A percentile compares a stretch with the other conserved stretches of the same genome.
Evolutionary conservation across 2,888 invertebrate genomes (phyloP).

Genomic region (Acronicta aceris): DNA sequence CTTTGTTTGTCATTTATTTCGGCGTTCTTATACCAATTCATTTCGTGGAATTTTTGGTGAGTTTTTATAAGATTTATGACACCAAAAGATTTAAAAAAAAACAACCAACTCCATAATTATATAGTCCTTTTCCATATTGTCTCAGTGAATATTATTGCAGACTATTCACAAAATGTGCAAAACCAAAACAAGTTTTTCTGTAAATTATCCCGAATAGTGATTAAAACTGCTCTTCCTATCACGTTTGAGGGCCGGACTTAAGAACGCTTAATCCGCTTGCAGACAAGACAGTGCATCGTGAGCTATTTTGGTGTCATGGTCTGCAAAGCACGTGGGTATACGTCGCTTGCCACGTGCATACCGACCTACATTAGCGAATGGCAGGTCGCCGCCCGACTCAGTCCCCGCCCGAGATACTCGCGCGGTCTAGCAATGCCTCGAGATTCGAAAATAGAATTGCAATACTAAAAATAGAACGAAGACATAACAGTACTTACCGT

Average conservation of each 20-base stretch:
- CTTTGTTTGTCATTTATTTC: no score
- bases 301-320: constrained; percentile 59
- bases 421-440: constrained; percentile 26
- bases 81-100: no score
- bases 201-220: no score
- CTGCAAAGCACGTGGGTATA: constrained; percentile 53
- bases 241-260: not conserved
- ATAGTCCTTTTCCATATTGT: no score
- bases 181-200: no score
- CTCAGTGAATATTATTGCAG: no score
- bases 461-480: constrained; percentile 25
- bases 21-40: no score
- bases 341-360: constrained; percentile 55
- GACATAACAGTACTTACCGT: constrained; percentile 1
- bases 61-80: no score
- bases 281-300: constrained; percentile 29
- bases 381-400: constrained; percentile 56
- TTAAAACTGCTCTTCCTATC: no score
- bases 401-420: constrained; percentile 11
- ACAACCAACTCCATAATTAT: no score
- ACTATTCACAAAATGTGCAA: no score
- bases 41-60: no score
- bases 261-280: not conserved
- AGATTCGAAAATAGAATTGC: constrained; percentile 48
- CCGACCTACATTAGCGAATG: constrained; percentile 56